Percentiles rank a stretch among this genome's conserved stretches.
phyloP scores from a whole-genome alignment of 2,888 invertebrate genomes.

The Ormyrus nitidulus region DNA sequence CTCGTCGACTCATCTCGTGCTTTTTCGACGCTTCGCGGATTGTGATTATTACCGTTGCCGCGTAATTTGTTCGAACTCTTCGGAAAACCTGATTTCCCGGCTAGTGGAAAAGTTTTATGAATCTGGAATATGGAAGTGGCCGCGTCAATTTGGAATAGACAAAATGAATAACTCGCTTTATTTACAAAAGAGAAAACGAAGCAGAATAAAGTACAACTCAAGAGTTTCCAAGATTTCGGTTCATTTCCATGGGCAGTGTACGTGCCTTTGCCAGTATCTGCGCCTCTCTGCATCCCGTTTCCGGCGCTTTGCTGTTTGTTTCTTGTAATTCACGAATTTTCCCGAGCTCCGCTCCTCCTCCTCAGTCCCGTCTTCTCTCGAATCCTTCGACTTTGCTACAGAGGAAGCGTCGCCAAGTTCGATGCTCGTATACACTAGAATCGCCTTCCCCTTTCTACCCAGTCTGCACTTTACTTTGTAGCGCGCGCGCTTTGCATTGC shows the following conservation, averaged over 20 bases:
- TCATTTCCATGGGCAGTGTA: not conserved
- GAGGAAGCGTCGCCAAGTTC: conserved; percentile 49
- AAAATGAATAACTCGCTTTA: too few species aligned
- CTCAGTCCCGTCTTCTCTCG: conserved; percentile 22
- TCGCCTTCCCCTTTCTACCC: conserved; percentile 28
- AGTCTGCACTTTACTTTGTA: conserved; percentile 53
- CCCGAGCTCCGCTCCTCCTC: conserved; percentile 26
- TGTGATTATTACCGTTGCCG: too few species aligned
- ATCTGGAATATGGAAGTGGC: too few species aligned
- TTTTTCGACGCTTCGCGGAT: too few species aligned
- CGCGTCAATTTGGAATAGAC: not conserved
- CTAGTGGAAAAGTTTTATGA: too few species aligned
- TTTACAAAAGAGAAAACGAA: not conserved
- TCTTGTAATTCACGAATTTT: conserved; percentile 65
- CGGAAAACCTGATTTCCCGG: too few species aligned
- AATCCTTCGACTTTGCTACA: conserved; percentile 48
- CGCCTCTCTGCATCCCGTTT: conserved; percentile 5
- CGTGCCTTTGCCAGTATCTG: not conserved
- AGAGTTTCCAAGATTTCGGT: not conserved
- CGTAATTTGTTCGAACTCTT: too few species aligned
- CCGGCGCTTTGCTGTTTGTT: conserved; percentile 62
- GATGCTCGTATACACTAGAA: conserved; percentile 43
- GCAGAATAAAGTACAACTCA: not conserved
- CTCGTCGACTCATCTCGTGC: not conserved
- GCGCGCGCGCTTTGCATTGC: conserved; percentile 45